Evolutionary conservation across 2,888 invertebrate genomes (phyloP).

Genomic region (Eristalis arbustorum): DNA sequence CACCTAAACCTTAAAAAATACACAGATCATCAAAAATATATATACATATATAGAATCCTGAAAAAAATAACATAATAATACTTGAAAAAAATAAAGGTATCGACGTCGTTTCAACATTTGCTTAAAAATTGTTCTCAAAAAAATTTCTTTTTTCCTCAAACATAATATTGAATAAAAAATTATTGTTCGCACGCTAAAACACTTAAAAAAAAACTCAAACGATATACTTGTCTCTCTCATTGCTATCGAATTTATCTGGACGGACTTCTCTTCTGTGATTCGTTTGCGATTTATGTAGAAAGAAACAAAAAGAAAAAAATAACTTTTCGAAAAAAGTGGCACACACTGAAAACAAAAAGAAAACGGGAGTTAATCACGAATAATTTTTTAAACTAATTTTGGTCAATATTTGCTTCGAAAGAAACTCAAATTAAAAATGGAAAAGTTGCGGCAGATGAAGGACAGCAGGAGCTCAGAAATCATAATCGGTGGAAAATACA

Average conservation of each 20-base stretch:
- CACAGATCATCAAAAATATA: background rate
- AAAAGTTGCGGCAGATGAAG: slow-evolving; percentile 78
- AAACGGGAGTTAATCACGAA: slow-evolving; percentile 59
- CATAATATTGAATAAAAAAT: slow-evolving; percentile 16
- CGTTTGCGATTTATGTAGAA: slow-evolving; percentile 57
- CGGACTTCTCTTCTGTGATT: slow-evolving; percentile 54
- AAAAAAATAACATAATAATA: slow-evolving; percentile 1
- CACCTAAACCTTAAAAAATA: slow-evolving; percentile 3
- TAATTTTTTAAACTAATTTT: slow-evolving; percentile 46
- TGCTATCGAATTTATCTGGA: slow-evolving; percentile 48
- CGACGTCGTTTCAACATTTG: slow-evolving; percentile 18
- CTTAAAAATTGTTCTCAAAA: slow-evolving; percentile 25
- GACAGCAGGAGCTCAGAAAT: slow-evolving; percentile 83
- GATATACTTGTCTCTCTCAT: slow-evolving; percentile 48
- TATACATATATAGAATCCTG: background rate
- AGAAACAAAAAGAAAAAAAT: slow-evolving; percentile 29
- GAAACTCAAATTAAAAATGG: slow-evolving; percentile 73
- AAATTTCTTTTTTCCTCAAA: slow-evolving; percentile 4
- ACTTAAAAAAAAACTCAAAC: slow-evolving; percentile 45
- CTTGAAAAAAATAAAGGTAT: slow-evolving; percentile 33
- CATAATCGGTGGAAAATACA: slow-evolving; percentile 95
- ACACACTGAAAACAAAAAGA: slow-evolving; percentile 67
- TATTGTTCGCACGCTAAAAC: slow-evolving; percentile 50
- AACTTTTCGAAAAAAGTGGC: slow-evolving; percentile 62
- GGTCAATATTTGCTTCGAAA: slow-evolving; percentile 60